Evolutionary conservation across 2,113 vertebrate genomes (phyloP).

Genomic region (Upupa epops): DNA sequence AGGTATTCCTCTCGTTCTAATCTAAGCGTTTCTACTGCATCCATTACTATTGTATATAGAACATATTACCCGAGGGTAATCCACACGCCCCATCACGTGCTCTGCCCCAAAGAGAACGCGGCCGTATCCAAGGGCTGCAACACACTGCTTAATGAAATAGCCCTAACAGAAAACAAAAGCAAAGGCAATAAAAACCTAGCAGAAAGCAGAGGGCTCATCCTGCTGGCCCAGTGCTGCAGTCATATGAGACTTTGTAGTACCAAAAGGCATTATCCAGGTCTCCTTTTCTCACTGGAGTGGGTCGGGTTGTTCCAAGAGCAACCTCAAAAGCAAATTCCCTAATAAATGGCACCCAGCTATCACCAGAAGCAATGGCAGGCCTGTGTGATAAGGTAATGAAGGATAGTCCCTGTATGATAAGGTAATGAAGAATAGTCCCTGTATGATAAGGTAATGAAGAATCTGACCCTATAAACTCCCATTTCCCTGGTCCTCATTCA

Average conservation of each 20-base stretch:
- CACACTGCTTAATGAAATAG: not conserved
- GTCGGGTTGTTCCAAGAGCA: not conserved
- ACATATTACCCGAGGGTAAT: slow-evolving; percentile 20
- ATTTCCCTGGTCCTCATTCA: not conserved
- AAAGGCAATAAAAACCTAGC: not conserved
- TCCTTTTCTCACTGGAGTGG: not conserved
- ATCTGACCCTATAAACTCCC: not conserved
- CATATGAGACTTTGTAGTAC: accelerated
- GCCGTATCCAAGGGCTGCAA: not conserved
- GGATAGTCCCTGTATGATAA: not conserved
- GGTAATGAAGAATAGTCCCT: not conserved
- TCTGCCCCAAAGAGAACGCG: not conserved
- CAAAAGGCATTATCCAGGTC: not conserved
- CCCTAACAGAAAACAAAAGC: not conserved
- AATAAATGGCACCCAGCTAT: not conserved
- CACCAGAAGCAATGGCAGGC: not conserved
- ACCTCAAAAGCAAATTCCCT: not conserved
- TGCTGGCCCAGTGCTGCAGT: not conserved
- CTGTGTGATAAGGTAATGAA: too few species aligned
- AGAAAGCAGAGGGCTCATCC: not conserved
- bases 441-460: not conserved
- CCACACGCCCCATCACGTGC: not conserved
- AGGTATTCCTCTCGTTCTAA: slow-evolving; percentile 56
- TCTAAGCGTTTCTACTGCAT: not conserved
- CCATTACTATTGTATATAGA: slow-evolving; percentile 35